Evolutionary conservation across 2,797 vertebrate species (phyloP), one percentile per base, ranked within the genome.

Genomic region (Antennarius maculatus): DNA sequence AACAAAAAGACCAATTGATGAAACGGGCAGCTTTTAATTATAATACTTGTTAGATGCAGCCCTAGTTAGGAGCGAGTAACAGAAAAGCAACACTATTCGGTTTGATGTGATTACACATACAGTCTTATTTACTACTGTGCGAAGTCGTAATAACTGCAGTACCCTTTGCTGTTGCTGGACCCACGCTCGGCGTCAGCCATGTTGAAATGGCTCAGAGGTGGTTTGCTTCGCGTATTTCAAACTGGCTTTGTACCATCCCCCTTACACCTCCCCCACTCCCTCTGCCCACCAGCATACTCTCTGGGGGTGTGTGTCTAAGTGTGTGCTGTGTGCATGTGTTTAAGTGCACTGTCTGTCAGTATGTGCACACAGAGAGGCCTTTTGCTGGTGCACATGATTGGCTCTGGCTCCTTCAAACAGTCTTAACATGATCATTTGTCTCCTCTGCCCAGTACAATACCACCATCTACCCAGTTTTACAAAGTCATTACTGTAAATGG

Each of bases 161-260:
- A 54, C 66, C 70, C 62, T 42, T 3, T n/a, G 68, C 66, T 66
- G 63, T 65, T 71, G 51, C 29, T 56, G 68, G 76, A 75, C 77
- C 86, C 76, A 72, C 64, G 69, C 77, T 78, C 73, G 62, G 48
- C 3, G 74, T 79, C 79, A 74, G 85, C 87, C 83, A 86, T 88
- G 89, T 86, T 87, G 85, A 86, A 88, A 84, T 80, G 79, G 83
- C 85, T 87, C 76, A 39, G 82, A 86, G 85, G 84, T 89, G 81
- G 88, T 87, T 23, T 85, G 82, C 83, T 86, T 61, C 4, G 74
- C 89, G 86, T 84, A 87, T 91, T 91, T 90, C 86, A 90, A 89
- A 92, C 88, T 88, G 89, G 86, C 86, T 90, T 90, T 88, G 87
- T 84, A 90, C 84, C 86, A 85, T 87, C 86, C 85, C 82, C 85